These are phyloP conservation scores for Alligator mississippiensis DNA, from an alignment of 2,113 vertebrate genomes.

Conservation along the genomic window DNA sequence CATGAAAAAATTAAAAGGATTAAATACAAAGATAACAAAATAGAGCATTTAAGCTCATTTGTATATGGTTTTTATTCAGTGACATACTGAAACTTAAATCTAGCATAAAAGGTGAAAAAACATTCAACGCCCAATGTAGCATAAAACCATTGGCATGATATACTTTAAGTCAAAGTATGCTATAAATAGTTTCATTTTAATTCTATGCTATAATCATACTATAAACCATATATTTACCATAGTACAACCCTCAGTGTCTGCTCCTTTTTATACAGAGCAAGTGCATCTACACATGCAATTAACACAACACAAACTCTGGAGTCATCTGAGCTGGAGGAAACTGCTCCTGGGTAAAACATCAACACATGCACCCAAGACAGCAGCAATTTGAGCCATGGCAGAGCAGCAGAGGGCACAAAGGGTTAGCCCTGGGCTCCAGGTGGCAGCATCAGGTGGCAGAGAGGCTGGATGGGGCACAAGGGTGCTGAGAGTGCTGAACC, in stretches of 20 bases:
- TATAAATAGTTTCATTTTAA: background rate
- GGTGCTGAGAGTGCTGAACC: too few species aligned
- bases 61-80: constrained; percentile 1
- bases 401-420: too few species aligned
- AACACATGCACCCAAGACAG: too few species aligned
- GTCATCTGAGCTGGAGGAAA: too few species aligned
- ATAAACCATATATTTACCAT: background rate
- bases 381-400: too few species aligned
- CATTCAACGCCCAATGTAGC: background rate
- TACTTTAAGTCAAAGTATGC: background rate
- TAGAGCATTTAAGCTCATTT: background rate
- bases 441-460: too few species aligned
- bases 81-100: constrained; percentile 19
- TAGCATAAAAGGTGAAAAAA: background rate
- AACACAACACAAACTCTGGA: too few species aligned
- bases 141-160: constrained; percentile 1
- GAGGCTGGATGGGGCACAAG: too few species aligned
- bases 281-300: too few species aligned
- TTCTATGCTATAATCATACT: background rate
- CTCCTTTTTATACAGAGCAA: background rate
- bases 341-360: too few species aligned
- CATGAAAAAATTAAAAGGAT: constrained; percentile 20
- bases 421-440: too few species aligned
- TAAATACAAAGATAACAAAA: background rate
- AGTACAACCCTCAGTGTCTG: background rate